A percentile compares a stretch with the other conserved stretches of the same genome.
These are phyloP conservation scores for Perodicticus potto DNA, from an alignment of 2,797 vertebrate species.

Conservation along the genomic window DNA sequence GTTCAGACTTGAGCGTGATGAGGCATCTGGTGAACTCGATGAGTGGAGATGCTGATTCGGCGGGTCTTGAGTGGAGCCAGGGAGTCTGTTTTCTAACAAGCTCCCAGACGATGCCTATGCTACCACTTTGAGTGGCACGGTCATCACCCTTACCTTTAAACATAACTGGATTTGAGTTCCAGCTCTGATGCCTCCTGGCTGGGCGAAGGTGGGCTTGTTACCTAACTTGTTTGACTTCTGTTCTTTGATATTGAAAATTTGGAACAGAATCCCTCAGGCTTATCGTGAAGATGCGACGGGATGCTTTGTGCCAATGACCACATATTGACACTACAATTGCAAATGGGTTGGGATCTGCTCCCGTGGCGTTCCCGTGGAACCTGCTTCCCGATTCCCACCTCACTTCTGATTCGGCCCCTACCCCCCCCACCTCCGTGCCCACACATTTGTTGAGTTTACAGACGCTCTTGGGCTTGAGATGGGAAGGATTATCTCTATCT, in stretches of 20 bases:
- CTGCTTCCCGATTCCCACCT: neutral
- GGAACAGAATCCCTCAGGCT: neutral
- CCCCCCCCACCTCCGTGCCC: rapidly evolving
- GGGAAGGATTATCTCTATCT: neutral
- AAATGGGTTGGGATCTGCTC: neutral
- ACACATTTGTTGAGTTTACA: neutral
- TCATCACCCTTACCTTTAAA: neutral
- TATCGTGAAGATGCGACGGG: neutral
- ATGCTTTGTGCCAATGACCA: neutral
- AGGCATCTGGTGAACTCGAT: neutral
- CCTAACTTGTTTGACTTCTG: neutral
- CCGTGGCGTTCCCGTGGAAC: neutral
- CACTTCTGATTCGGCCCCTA: neutral
- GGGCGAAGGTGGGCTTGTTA: neutral
- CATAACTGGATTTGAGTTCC: neutral
- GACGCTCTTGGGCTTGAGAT: neutral
- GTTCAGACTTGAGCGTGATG: neutral
- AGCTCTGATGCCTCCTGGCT: neutral
- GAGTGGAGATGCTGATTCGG: neutral
- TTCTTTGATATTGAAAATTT: neutral
- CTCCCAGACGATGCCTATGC: neutral
- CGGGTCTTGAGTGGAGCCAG: neutral
- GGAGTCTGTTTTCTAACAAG: neutral
- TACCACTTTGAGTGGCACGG: neutral
- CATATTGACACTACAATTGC: rapidly evolving